These are phyloP conservation scores for Hyposmocoma kahamanoa DNA, from an alignment of 1,140 invertebrate genomes.

Conservation along the genomic window DNA sequence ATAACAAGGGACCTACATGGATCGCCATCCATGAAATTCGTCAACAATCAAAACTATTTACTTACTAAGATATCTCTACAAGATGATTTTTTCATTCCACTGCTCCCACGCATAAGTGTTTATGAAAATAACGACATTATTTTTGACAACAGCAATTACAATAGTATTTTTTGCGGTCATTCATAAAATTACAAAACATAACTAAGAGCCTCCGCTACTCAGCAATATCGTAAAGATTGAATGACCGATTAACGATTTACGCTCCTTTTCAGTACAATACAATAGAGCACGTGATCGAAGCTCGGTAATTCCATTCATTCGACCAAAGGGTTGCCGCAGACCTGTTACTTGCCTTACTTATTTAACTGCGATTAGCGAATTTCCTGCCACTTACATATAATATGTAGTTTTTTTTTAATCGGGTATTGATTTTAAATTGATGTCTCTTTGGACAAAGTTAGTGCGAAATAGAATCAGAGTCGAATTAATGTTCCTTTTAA, in stretches of 20 bases:
- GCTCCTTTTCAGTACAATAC: slow-evolving; percentile 54
- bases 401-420: too few relatives aligned
- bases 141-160: not conserved
- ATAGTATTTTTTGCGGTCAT: slow-evolving; percentile 40
- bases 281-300: slow-evolving; percentile 53
- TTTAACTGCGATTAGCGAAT: slow-evolving; percentile 30
- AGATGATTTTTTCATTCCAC: not conserved
- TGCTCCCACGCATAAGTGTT: not conserved
- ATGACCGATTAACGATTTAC: slow-evolving; percentile 57
- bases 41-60: too few relatives aligned
- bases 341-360: slow-evolving; percentile 31
- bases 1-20: too few relatives aligned
- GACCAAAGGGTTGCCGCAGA: slow-evolving; percentile 31
- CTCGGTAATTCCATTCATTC: slow-evolving; percentile 50
- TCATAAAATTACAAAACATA: slow-evolving; percentile 43
- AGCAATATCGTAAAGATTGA: slow-evolving; percentile 52
- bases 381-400: too few relatives aligned
- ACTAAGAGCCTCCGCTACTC: slow-evolving; percentile 50
- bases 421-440: too few relatives aligned
- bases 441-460: too few relatives aligned
- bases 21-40: too few relatives aligned
- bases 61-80: too few relatives aligned
- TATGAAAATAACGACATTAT: not conserved
- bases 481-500: too few relatives aligned
- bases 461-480: too few relatives aligned